phyloP scores from a whole-genome alignment of 2,113 vertebrate species.

The Corvus moneduloides region DNA sequence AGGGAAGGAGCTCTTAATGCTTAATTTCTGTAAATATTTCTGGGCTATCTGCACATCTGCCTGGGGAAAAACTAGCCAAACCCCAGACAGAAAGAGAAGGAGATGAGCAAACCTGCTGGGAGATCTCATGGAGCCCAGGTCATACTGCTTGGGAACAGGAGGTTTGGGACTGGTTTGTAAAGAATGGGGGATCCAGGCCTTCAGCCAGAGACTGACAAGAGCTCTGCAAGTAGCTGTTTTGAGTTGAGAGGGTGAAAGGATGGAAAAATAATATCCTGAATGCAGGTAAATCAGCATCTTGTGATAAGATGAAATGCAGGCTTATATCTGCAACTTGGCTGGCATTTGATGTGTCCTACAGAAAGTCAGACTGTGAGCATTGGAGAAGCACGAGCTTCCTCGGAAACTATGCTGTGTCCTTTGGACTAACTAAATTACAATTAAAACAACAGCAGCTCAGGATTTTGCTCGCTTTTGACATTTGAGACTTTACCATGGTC shows the following conservation, averaged over 20 bases:
- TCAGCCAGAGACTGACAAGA: background rate
- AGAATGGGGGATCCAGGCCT: background rate
- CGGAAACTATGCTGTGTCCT: background rate
- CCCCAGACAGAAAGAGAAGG: no score
- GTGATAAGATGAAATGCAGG: background rate
- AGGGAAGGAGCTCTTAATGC: background rate
- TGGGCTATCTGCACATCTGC: background rate
- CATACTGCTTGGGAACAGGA: background rate
- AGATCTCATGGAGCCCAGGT: background rate
- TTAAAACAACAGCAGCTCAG: background rate
- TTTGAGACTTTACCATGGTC: background rate
- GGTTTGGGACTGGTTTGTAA: background rate
- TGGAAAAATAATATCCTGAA: background rate
- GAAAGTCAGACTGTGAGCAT: background rate
- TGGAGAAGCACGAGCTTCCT: background rate
- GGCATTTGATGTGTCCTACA: background rate
- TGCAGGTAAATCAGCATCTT: background rate
- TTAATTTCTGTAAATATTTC: background rate
- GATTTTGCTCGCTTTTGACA: background rate
- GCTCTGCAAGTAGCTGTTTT: background rate
- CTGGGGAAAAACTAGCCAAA: background rate
- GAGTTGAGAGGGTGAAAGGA: background rate
- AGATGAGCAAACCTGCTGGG: background rate
- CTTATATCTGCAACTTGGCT: fast-evolving
- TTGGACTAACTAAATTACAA: background rate